Evolutionary conservation across 2,888 invertebrate genomes (phyloP).

Genomic region (Metopia argyrocephala): DNA sequence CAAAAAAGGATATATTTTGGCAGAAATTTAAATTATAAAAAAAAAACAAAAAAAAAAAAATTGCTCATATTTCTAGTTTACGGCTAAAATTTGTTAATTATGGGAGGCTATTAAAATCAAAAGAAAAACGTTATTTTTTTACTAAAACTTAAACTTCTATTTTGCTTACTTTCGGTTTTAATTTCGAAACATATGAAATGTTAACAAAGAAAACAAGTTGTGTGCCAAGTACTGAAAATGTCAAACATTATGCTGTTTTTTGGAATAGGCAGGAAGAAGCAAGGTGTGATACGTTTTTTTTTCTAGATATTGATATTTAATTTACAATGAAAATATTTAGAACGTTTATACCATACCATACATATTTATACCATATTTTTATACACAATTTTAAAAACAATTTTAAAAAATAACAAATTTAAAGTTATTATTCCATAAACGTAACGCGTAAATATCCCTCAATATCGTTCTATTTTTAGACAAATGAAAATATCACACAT

Average conservation of each 20-base stretch:
- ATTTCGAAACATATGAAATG: slow-evolving; percentile 16
- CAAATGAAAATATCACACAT: slow-evolving; percentile 11
- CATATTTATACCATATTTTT: too few relatives aligned
- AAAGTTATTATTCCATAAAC: neutral
- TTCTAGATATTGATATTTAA: slow-evolving; percentile 68
- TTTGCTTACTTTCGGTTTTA: slow-evolving; percentile 10
- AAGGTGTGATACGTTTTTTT: slow-evolving; percentile 78
- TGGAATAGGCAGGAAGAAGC: slow-evolving; percentile 38
- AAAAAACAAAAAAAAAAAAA: slow-evolving; percentile 30
- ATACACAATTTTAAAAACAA: too few relatives aligned
- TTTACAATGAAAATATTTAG: slow-evolving; percentile 1
- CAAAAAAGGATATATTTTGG: slow-evolving; percentile 50
- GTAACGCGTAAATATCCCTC: neutral
- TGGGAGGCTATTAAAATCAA: slow-evolving; percentile 55
- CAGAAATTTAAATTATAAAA: slow-evolving; percentile 48
- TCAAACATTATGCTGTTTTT: slow-evolving; percentile 61
- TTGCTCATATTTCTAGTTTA: neutral
- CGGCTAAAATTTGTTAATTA: slow-evolving; percentile 52
- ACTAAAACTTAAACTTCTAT: slow-evolving; percentile 3
- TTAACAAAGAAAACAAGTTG: slow-evolving; percentile 48
- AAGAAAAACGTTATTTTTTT: slow-evolving; percentile 12
- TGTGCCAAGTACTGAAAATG: slow-evolving; percentile 78
- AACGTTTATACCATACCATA: neutral
- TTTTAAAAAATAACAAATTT: neutral
- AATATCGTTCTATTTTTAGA: neutral